phyloP scores from a whole-genome alignment of 1,140 invertebrate genomes.

The Drosophila asahinai region DNA sequence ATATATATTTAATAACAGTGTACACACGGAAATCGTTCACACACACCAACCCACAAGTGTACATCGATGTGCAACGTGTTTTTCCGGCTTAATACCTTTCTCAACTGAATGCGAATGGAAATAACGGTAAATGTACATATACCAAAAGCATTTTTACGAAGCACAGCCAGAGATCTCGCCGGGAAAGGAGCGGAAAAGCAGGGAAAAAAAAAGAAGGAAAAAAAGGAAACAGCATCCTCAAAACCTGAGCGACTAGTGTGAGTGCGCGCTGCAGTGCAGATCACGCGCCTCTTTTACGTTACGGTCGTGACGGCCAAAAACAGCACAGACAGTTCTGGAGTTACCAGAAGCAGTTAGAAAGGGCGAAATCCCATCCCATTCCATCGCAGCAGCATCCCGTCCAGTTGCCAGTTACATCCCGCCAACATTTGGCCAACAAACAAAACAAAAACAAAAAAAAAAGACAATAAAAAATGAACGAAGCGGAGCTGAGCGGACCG shows the following conservation, averaged over 20 bases:
- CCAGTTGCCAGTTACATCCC: conserved; percentile 17
- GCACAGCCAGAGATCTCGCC: conserved; percentile 19
- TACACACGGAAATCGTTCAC: conserved; percentile 19
- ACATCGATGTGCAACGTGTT: conserved; percentile 82
- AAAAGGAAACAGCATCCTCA: conserved; percentile 23
- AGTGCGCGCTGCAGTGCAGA: conserved; percentile 57
- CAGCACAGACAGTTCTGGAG: conserved; percentile 31
- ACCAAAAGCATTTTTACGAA: conserved; percentile 41
- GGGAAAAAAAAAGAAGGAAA: conserved; percentile 1
- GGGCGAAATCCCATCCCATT: conserved; percentile 12
- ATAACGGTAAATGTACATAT: conserved; percentile 70
- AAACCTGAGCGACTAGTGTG: conserved; percentile 26
- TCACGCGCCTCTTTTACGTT: conserved; percentile 76
- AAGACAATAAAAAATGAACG: conserved; percentile 4
- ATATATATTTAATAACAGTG: conserved; percentile 1
- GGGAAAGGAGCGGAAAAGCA: conserved; percentile 19
- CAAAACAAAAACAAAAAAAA: conserved; percentile 11
- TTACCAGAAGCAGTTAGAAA: conserved; percentile 35
- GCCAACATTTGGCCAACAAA: conserved; percentile 47
- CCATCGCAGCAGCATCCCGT: conserved; percentile 10
- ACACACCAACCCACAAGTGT: conserved; percentile 22
- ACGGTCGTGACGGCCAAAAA: conserved; percentile 63
- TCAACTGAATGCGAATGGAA: conserved; percentile 78
- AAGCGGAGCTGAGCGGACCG: not conserved
- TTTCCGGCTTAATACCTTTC: conserved; percentile 81